Percentiles rank a stretch among this genome's conserved stretches.
These are phyloP conservation scores for Agelastica alni DNA, from an alignment of 2,888 invertebrate genomes.

Conservation along the genomic window DNA sequence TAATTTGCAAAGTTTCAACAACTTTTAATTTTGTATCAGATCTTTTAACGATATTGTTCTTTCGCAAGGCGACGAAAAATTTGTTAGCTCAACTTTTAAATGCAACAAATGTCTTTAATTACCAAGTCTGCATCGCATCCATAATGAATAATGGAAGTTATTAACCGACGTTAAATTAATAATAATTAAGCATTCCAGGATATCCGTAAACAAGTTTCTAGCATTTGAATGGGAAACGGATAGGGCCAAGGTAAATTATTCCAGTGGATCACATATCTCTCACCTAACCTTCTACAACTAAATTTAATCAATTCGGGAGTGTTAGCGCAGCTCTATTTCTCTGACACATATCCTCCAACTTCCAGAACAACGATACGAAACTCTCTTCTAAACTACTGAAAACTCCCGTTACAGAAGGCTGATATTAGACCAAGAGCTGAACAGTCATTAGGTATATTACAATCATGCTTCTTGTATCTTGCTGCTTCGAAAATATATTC, in stretches of 20 bases:
- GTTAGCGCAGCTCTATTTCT: conserved; percentile 6
- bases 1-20: too few relatives aligned
- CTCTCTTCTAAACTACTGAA: not conserved
- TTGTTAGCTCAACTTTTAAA: not conserved
- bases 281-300: conserved; percentile 10
- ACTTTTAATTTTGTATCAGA: too few relatives aligned
- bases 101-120: too few relatives aligned
- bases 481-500: too few relatives aligned
- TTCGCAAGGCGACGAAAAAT: not conserved
- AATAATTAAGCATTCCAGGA: too few relatives aligned
- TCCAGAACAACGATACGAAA: conserved; percentile 12
- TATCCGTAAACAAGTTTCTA: too few relatives aligned
- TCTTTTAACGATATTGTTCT: not conserved
- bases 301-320: conserved; percentile 23
- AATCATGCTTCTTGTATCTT: too few relatives aligned
- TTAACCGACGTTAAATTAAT: too few relatives aligned
- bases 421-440: conserved; percentile 2
- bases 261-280: conserved; percentile 1
- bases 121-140: too few relatives aligned
- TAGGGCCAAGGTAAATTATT: conserved; percentile 1
- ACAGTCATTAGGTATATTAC: too few relatives aligned
- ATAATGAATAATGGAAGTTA: too few relatives aligned
- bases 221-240: not conserved
- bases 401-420: not conserved
- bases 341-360: conserved; percentile 12